phyloP scores from a whole-genome alignment of 2,797 vertebrate genomes.

The Phrynocephalus forsythii region DNA sequence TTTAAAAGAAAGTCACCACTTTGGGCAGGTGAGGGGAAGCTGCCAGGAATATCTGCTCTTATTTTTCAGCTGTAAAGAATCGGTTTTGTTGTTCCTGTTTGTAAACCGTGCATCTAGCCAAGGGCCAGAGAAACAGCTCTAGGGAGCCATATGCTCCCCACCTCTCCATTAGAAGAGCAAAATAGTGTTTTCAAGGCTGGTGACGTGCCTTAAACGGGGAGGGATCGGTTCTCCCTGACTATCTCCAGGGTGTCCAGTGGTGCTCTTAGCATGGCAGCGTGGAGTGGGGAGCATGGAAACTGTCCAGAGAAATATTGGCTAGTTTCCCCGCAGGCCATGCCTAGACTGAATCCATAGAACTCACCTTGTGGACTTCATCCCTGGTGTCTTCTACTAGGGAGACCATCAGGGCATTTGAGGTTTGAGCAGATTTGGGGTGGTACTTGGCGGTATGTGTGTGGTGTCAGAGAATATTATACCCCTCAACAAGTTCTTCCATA shows the following conservation, averaged over 20 bases:
- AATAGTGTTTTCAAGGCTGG: no score
- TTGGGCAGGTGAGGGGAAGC: no score
- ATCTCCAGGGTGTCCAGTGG: neutral
- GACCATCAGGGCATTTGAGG: neutral
- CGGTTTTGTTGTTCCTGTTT: no score
- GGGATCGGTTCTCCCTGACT: neutral
- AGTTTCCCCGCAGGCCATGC: neutral
- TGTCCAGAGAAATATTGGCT: neutral
- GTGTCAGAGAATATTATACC: neutral
- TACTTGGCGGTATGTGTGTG: neutral
- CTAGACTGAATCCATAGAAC: neutral
- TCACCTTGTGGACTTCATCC: neutral
- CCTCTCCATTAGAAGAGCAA: no score
- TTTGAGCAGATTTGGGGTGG: neutral
- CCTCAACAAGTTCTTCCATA: no score
- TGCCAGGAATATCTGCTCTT: no score
- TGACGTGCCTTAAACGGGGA: neutral
- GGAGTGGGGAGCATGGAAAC: neutral
- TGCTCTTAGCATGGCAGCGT: neutral
- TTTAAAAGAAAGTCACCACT: no score
- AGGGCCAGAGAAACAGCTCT: no score
- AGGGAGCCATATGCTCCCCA: neutral
- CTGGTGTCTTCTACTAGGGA: neutral
- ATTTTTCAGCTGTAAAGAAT: no score
- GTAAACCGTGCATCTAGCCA: no score